Conservation (phyloP, 2,888 invertebrate species). For the Lasioglossum morio region DNA sequence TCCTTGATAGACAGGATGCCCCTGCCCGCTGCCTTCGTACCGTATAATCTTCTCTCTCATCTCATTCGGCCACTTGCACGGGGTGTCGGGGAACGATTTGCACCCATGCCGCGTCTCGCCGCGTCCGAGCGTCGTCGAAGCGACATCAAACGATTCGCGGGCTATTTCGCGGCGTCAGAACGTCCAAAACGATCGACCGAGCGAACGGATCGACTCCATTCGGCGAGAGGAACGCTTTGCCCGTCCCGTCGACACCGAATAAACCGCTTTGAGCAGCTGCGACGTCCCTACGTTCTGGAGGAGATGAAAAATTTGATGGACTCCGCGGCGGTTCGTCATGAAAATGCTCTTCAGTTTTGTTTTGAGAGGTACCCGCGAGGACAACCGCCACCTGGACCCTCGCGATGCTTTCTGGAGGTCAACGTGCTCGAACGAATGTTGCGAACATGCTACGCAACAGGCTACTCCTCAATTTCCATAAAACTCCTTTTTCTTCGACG, state of each 20-base stretch:
- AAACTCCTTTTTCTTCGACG: not conserved
- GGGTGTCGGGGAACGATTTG: constrained; percentile 77
- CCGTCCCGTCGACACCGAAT: not conserved
- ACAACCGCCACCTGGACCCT: not conserved
- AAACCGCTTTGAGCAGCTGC: not conserved
- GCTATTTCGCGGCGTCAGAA: constrained; percentile 22
- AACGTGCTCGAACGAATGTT: not conserved
- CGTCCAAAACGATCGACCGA: not conserved
- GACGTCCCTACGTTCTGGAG: not conserved
- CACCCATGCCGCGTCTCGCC: constrained; percentile 70
- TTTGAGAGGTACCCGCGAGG: not conserved
- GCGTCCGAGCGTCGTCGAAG: constrained; percentile 46
- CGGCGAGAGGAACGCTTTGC: not conserved
- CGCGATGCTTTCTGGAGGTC: not conserved
- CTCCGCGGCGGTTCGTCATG: not conserved
- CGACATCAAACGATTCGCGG: constrained; percentile 50
- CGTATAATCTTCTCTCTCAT: constrained; percentile 79
- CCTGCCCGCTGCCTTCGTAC: constrained; percentile 75
- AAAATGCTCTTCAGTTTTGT: not conserved
- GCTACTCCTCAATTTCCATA: not conserved
- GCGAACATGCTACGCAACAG: not conserved
- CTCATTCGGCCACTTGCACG: constrained; percentile 77
- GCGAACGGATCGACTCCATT: constrained; percentile 1
- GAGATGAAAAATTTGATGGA: not conserved
- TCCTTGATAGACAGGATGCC: constrained; percentile 81